These are phyloP conservation scores for Meda fulgida DNA, from an alignment of 2,797 vertebrate genomes.

Conservation along the genomic window DNA sequence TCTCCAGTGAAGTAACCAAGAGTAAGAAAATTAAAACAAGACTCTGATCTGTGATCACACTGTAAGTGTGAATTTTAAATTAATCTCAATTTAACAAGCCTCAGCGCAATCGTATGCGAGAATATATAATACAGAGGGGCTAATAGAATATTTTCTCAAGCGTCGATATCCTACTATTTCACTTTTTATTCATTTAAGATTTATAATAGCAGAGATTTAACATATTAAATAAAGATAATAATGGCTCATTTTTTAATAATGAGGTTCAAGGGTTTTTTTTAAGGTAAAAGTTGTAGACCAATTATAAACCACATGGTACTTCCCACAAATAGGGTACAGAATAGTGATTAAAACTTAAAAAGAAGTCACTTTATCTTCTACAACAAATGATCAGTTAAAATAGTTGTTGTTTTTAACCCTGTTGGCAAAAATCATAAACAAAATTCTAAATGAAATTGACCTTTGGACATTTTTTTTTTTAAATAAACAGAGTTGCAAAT, in stretches of 20 bases:
- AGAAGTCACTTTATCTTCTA: not conserved
- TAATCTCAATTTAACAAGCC: slow-evolving; percentile 49
- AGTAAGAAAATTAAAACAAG: slow-evolving; percentile 49
- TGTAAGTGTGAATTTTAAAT: slow-evolving; percentile 54
- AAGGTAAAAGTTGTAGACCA: not conserved
- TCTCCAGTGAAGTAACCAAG: slow-evolving; percentile 47
- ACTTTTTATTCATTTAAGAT: slow-evolving; percentile 39
- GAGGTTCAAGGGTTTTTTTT: not conserved
- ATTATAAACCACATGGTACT: not conserved
- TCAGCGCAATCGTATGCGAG: slow-evolving; percentile 41
- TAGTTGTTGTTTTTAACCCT: not conserved
- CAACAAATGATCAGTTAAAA: not conserved
- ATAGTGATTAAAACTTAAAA: not conserved
- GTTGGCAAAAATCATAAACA: not conserved
- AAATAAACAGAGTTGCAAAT: no score
- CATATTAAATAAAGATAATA: slow-evolving; percentile 24
- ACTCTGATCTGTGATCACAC: slow-evolving; percentile 52
- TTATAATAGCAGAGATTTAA: slow-evolving; percentile 26
- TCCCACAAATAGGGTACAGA: not conserved
- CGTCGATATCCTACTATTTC: slow-evolving; percentile 40
- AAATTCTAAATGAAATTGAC: not conserved
- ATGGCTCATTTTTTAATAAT: slow-evolving; percentile 8
- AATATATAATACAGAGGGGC: slow-evolving; percentile 39
- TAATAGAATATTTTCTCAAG: slow-evolving; percentile 50
- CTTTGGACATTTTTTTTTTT: no score